These are phyloP conservation scores for Ostrea edulis DNA, from an alignment of 1,140 invertebrate species.

Conservation along the genomic window DNA sequence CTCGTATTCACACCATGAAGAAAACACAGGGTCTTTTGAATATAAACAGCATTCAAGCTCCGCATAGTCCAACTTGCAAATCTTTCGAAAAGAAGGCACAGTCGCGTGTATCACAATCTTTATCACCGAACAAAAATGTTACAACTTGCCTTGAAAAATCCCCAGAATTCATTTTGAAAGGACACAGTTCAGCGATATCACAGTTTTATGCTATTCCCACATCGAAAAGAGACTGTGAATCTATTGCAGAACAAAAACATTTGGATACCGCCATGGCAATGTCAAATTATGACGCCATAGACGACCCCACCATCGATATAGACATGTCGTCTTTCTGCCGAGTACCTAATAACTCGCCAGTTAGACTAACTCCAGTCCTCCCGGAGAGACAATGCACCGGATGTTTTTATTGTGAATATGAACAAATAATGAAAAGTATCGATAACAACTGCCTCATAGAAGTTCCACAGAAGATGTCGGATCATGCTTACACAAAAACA, in stretches of 20 bases:
- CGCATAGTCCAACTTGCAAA: background rate
- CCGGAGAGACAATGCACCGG: background rate
- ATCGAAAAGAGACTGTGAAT: background rate
- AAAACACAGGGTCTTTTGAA: background rate
- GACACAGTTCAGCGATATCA: background rate
- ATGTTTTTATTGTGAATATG: constrained; percentile 17
- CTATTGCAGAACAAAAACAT: background rate
- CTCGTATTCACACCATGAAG: constrained; percentile 15
- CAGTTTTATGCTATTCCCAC: background rate
- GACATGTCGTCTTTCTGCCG: background rate
- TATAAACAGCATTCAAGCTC: background rate
- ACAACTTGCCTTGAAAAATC: background rate
- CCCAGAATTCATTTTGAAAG: background rate
- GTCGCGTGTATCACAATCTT: background rate
- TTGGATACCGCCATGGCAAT: background rate
- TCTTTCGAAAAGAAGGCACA: background rate
- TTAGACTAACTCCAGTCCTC: background rate
- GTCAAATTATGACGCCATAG: background rate
- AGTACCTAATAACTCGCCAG: background rate
- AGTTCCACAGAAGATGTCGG: background rate
- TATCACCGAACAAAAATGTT: background rate
- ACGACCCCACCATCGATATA: background rate
- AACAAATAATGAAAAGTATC: background rate
- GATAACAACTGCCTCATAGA: background rate
- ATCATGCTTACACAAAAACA: background rate